phyloP scores from a whole-genome alignment of 2,113 vertebrate species.

The Capreolus pygargus region DNA sequence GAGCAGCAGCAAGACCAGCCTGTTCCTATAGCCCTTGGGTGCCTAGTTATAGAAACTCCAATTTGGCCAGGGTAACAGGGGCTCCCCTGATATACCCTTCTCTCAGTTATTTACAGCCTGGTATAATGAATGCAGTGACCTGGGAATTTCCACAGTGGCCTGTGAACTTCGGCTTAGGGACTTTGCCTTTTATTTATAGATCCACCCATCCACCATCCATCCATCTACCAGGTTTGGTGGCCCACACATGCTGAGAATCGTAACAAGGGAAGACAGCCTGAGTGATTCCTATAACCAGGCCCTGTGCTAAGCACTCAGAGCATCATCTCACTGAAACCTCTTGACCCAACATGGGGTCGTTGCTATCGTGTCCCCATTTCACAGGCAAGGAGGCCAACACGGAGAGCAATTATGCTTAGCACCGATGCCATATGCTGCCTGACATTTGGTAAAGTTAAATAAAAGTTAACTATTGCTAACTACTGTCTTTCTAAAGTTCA shows the following conservation, averaged over 20 bases:
- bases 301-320: rapidly evolving
- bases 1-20: neutral
- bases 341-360: rapidly evolving
- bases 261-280: neutral
- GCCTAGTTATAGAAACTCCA: neutral
- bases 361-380: neutral
- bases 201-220: neutral
- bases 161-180: neutral
- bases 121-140: too few species aligned
- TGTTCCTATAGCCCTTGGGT: neutral
- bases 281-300: neutral
- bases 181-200: rapidly evolving
- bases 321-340: rapidly evolving
- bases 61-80: rapidly evolving
- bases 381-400: neutral
- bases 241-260: neutral
- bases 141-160: too few species aligned
- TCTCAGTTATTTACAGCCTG: neutral
- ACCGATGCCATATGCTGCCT: neutral
- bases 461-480: neutral
- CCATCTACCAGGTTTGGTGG: neutral
- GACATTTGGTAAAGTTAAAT: neutral
- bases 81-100: neutral
- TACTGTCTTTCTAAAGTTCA: neutral
- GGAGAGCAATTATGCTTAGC: neutral